phyloP scores from a whole-genome alignment of 2,888 invertebrate genomes.

The Sesamia inferens region DNA sequence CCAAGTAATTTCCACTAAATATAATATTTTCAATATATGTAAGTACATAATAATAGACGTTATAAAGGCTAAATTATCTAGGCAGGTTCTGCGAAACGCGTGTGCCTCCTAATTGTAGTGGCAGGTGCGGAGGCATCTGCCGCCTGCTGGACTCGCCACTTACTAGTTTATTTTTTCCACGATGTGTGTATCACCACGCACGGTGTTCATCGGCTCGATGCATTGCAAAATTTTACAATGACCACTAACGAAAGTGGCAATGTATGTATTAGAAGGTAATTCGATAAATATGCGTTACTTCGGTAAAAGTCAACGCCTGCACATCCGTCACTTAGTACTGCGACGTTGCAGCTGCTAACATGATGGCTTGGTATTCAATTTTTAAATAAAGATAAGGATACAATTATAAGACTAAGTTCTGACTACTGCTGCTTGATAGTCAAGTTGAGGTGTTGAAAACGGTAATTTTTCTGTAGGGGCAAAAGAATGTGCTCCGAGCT shows the following conservation, averaged over 20 bases:
- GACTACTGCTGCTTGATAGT: conserved; percentile 24
- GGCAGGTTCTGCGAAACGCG: conserved; percentile 76
- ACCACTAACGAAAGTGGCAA: conserved; percentile 73
- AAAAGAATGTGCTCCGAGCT: conserved; percentile 71
- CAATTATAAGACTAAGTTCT: conserved; percentile 41
- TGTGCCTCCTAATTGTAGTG: conserved; percentile 83
- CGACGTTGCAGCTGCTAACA: conserved; percentile 74
- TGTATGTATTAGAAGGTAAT: conserved; percentile 75
- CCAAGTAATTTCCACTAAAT: conserved; percentile 31
- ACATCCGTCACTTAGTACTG: conserved; percentile 71
- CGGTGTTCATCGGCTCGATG: conserved; percentile 67
- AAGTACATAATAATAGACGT: conserved; percentile 57
- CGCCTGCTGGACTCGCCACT: conserved; percentile 79
- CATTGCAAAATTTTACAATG: conserved; percentile 68
- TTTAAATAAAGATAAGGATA: conserved; percentile 66
- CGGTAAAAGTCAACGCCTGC: conserved; percentile 71
- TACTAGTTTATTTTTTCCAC: conserved; percentile 80
- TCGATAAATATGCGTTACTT: conserved; percentile 65
- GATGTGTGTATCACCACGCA: conserved; percentile 67
- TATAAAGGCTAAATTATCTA: conserved; percentile 56
- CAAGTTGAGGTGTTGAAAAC: conserved; percentile 35
- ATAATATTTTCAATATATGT: conserved; percentile 34
- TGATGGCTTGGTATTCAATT: conserved; percentile 75
- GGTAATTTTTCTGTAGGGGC: conserved; percentile 40
- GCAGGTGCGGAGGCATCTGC: conserved; percentile 88